Percentiles rank a stretch among this genome's conserved stretches.
Conservation (phyloP, 2,797 vertebrate species). For the Coluber constrictor region DNA sequence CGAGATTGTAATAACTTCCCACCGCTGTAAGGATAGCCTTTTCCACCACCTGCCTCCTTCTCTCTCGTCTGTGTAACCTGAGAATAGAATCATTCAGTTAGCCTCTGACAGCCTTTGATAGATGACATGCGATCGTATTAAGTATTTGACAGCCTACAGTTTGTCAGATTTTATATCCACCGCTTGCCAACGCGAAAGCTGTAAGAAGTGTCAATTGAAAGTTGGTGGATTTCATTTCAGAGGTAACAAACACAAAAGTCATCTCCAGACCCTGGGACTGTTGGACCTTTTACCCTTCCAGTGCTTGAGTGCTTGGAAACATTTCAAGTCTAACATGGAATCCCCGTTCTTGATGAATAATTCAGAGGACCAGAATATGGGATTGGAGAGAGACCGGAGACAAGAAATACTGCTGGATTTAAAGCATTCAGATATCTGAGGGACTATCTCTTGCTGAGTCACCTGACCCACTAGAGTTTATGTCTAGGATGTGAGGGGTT, state of each 20-base stretch:
- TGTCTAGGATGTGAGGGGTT: too few relatives aligned
- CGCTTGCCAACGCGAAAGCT: neutral
- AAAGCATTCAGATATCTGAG: neutral
- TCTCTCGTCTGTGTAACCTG: neutral
- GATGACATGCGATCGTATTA: neutral
- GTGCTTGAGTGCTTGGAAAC: neutral
- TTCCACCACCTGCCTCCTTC: neutral
- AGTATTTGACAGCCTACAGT: neutral
- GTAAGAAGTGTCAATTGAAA: neutral
- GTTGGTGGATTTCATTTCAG: neutral
- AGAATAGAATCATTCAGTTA: neutral
- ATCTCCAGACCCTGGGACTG: neutral
- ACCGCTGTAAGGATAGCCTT: neutral
- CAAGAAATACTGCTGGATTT: neutral
- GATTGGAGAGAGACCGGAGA: neutral
- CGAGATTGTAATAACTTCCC: neutral
- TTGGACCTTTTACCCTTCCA: neutral
- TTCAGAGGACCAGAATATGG: neutral
- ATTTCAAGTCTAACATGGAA: neutral
- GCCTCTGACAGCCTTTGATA: slow-evolving; percentile 5
- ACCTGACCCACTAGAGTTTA: too few relatives aligned
- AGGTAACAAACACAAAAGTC: neutral
- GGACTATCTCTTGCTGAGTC: neutral
- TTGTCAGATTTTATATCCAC: neutral
- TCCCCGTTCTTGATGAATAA: neutral